Evolutionary conservation across 2,797 vertebrate species (phyloP).

Genomic region (Esox masquinongy): DNA sequence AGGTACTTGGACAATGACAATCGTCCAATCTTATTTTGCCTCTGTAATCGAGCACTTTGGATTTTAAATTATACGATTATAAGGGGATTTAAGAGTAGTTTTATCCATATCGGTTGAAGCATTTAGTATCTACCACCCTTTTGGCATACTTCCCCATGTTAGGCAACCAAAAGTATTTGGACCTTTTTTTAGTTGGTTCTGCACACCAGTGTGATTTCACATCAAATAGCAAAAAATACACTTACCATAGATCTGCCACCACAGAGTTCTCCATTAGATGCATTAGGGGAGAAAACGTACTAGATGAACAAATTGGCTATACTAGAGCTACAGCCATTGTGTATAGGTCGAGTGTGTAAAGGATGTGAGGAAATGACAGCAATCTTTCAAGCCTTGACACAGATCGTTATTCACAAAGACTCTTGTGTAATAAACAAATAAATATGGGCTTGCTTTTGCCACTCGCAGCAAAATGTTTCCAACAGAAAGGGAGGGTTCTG

Average conservation of each 20-base stretch:
- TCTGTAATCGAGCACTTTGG: no score
- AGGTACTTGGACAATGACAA: no score
- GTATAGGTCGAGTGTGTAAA: slow-evolving; percentile 4
- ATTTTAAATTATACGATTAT: no score
- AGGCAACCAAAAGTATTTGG: no score
- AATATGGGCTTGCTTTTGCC: background rate
- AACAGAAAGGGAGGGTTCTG: background rate
- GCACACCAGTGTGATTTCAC: slow-evolving; percentile 37
- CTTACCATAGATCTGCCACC: background rate
- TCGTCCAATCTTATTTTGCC: no score
- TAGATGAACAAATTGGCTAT: slow-evolving; percentile 8
- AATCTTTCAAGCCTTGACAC: slow-evolving; percentile 8
- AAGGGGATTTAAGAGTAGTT: no score
- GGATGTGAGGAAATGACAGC: background rate
- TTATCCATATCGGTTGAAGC: no score
- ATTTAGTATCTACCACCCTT: no score
- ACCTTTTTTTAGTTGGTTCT: background rate
- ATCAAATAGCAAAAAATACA: slow-evolving; percentile 27
- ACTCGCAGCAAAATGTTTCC: slow-evolving; percentile 11
- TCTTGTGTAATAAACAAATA: slow-evolving; percentile 14
- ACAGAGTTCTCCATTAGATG: background rate
- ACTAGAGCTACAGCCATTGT: background rate
- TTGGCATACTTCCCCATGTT: no score
- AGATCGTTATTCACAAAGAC: background rate
- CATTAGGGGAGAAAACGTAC: background rate